A percentile compares a stretch with the other conserved stretches of the same genome.
Evolutionary conservation across 2,113 vertebrate genomes (phyloP).

Genomic region (Misgurnus mizolepis): DNA sequence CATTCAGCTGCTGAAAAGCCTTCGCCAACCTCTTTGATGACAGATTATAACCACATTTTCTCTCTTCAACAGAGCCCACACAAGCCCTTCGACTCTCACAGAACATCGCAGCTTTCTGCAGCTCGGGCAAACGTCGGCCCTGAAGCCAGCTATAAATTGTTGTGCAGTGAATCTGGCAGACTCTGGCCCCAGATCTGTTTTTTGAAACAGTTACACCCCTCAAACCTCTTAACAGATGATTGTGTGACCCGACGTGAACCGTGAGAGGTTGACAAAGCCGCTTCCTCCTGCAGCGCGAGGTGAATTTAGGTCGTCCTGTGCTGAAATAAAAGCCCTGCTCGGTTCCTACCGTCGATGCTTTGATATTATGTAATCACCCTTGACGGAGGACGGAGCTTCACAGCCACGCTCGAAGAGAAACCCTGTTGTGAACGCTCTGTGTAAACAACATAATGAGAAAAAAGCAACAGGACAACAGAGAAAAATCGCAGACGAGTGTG

Average conservation of each 20-base stretch:
- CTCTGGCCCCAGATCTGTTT: not conserved
- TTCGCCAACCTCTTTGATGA: not conserved
- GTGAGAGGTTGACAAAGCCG: not conserved
- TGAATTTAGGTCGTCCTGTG: constrained; percentile 40
- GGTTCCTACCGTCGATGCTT: constrained; percentile 39
- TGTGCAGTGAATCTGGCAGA: not conserved
- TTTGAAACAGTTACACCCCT: constrained; percentile 7
- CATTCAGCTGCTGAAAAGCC: too few species aligned
- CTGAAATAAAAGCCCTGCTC: constrained; percentile 33
- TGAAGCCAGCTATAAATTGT: not conserved
- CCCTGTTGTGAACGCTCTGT: constrained; percentile 28
- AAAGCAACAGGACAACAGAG: constrained; percentile 27
- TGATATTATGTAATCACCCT: constrained; percentile 53
- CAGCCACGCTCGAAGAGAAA: constrained; percentile 25
- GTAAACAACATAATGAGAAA: constrained; percentile 41
- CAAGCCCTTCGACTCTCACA: not conserved
- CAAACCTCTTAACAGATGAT: constrained; percentile 11
- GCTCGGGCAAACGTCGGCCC: not conserved
- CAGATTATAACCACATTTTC: not conserved
- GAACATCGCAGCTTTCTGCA: too few species aligned
- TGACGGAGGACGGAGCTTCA: constrained; percentile 40
- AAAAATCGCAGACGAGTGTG: constrained; percentile 24
- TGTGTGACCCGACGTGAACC: constrained; percentile 8
- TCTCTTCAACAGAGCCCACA: too few species aligned
- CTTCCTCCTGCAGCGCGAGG: constrained; percentile 5